These are phyloP conservation scores for Plotosus lineatus DNA, from an alignment of 2,113 vertebrate species.

Conservation along the genomic window DNA sequence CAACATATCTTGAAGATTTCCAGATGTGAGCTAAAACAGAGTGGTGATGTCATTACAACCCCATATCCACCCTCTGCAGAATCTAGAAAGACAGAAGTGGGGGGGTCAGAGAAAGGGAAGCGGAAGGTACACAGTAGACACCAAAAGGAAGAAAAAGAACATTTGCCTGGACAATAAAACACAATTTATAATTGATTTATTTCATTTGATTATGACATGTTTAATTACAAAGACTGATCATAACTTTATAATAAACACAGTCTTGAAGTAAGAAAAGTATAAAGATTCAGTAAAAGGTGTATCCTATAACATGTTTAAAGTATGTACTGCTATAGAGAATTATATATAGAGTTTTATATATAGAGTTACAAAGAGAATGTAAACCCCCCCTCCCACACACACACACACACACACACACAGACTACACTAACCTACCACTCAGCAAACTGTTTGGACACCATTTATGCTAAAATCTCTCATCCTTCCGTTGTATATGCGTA, in stretches of 20 bases:
- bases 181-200: neutral
- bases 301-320: neutral
- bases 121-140: too few relatives aligned
- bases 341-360: too few relatives aligned
- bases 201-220: neutral
- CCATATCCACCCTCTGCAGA: too few relatives aligned
- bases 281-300: neutral
- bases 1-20: too few relatives aligned
- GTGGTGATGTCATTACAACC: too few relatives aligned
- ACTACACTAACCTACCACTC: conserved; percentile 15
- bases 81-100: too few relatives aligned
- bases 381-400: conserved; percentile 22
- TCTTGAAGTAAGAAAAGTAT: neutral
- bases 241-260: neutral
- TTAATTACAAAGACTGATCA: neutral
- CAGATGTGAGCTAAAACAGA: too few relatives aligned
- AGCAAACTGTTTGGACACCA: conserved; percentile 39
- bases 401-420: conserved; percentile 15
- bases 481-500: neutral
- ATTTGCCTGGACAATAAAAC: neutral
- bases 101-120: too few relatives aligned
- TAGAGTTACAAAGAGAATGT: too few relatives aligned
- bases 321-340: too few relatives aligned
- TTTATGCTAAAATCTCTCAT: conserved; percentile 14
- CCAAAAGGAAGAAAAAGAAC: too few relatives aligned